phyloP scores from a whole-genome alignment of 2,797 vertebrate genomes.

The Hydrophis major region DNA sequence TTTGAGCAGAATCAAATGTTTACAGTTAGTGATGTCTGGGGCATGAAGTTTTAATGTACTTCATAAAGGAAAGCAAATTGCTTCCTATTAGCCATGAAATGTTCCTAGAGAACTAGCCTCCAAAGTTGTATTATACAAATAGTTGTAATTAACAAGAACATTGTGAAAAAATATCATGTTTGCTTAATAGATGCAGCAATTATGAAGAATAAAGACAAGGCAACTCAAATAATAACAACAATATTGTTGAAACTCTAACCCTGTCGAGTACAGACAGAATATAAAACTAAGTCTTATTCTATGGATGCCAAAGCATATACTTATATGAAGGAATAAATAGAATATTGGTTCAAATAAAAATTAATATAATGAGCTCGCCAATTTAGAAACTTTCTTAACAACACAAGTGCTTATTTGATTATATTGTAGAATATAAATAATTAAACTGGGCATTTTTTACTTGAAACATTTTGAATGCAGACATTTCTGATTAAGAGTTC shows the following conservation, averaged over 20 bases:
- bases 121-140: conserved; percentile 71
- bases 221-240: conserved; percentile 52
- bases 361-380: conserved; percentile 30
- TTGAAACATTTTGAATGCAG: background rate
- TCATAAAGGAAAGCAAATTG: conserved; percentile 78
- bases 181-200: conserved; percentile 65
- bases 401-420: conserved; percentile 18
- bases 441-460: rapidly evolving
- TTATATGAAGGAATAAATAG: conserved; percentile 48
- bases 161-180: conserved; percentile 66
- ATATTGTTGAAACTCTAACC: conserved; percentile 57
- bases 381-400: conserved; percentile 29
- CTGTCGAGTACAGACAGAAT: conserved; percentile 20
- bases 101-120: conserved; percentile 65
- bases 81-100: conserved; percentile 75
- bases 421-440: background rate
- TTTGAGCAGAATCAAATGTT: conserved; percentile 80
- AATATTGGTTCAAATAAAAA: background rate
- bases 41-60: conserved; percentile 76
- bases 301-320: conserved; percentile 11
- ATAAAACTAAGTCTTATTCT: conserved; percentile 30
- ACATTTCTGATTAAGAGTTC: background rate
- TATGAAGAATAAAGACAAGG: conserved; percentile 62
- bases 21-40: conserved; percentile 71
- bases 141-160: conserved; percentile 69